Evolutionary conservation across 2,888 invertebrate genomes (phyloP), one percentile per base, ranked within the genome.

Genomic region (Cylindroiulus punctatus): DNA sequence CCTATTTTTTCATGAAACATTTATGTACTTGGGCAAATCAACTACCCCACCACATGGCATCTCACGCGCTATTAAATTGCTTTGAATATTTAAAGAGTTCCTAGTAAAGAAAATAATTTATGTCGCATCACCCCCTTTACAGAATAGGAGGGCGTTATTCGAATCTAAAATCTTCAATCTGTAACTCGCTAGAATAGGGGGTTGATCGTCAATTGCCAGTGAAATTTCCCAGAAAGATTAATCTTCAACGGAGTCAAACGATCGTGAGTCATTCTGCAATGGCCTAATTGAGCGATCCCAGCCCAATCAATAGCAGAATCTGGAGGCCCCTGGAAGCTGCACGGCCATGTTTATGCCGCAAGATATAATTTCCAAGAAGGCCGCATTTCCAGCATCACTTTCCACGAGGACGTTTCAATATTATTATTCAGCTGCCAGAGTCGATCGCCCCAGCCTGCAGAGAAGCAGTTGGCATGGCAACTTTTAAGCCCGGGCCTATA

Each of bases 381-480:
- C 1, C 12, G 3, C 19, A n/a, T 52, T 47, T 47, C 10, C 17
- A 47, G 47, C 47, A 52, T n/a, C 52, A n/a, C 5, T 12, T 44
- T 44, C 52, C n/a, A 52, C n/a, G 2, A n/a, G 52, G 52, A 52
- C n/a, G n/a, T 52, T 52, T 52, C 52, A n/a, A 52, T 52, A 52
- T 52, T 52, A 52, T 52, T 52, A 52, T 52, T 52, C 52, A n/a
- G n/a, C n/a, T 52, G 14, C 44, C 44, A 52, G 52, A 52, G 52
- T 52, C 52, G n/a, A 52, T 52, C 52, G 52, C 52, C 47, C 47
- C n/a, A n/a, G 52, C 52, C 52, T n/a, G n/a, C 7, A 52, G n/a
- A 52, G 52, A 19, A 19, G n/a, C n/a, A 52, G 52, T 52, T 52
- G 52, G 52, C 52, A 52, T 52, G 52, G 52, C 52, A 52, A 52